phyloP scores from a whole-genome alignment of 2,888 invertebrate species.

The Drosophila subsilvestris region DNA sequence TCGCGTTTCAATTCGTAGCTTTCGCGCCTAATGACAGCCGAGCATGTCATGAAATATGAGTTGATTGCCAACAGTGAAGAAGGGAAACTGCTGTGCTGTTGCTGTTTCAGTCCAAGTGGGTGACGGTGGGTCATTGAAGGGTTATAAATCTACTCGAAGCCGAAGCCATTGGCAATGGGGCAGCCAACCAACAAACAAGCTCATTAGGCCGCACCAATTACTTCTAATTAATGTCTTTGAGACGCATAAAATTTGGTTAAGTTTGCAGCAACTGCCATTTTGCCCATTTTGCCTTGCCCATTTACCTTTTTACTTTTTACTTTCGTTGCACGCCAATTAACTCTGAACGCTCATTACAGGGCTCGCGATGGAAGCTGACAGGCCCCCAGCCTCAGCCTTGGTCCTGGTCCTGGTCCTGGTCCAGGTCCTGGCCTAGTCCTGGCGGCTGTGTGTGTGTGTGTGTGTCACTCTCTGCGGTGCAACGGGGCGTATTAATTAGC shows the following conservation, averaged over 20 bases:
- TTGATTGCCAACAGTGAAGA: conserved; percentile 57
- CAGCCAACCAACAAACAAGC: conserved; percentile 52
- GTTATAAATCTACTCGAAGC: conserved; percentile 52
- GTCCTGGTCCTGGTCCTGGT: conserved; percentile 20
- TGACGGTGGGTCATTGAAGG: conserved; percentile 49
- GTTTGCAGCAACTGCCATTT: conserved; percentile 46
- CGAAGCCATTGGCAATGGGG: conserved; percentile 1
- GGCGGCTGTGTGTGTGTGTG: conserved; percentile 6
- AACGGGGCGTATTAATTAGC: conserved; percentile 79
- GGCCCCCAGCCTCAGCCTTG: conserved; percentile 23
- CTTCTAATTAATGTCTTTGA: conserved; percentile 74
- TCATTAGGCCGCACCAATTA: conserved; percentile 71
- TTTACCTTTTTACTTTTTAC: conserved; percentile 35
- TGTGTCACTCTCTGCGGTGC: conserved; percentile 59
- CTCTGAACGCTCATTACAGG: conserved; percentile 79
- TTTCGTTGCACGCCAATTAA: conserved; percentile 76
- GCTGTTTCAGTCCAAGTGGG: conserved; percentile 1
- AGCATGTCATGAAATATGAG: conserved; percentile 79
- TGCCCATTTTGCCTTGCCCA: conserved; percentile 29
- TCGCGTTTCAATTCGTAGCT: conserved; percentile 67
- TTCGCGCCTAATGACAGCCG: conserved; percentile 63
- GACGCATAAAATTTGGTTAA: conserved; percentile 68
- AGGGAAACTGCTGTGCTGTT: neutral
- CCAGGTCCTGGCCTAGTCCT: conserved; percentile 21
- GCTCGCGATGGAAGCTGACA: conserved; percentile 40